Percentiles rank a stretch among this genome's conserved stretches.
Evolutionary conservation across 2,888 invertebrate genomes (phyloP).

Genomic region (Helleia helle): DNA sequence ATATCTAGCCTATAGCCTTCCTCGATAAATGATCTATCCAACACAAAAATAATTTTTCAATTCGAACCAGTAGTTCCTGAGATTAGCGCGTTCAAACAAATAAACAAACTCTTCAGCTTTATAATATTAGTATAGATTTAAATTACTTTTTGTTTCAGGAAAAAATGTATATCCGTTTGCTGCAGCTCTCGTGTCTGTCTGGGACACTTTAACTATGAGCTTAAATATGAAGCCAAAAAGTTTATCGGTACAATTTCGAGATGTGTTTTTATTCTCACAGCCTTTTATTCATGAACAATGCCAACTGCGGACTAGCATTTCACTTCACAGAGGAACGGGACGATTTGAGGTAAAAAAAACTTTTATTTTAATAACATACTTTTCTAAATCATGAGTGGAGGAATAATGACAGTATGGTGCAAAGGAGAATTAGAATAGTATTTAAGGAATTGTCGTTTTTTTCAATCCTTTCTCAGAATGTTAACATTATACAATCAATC

Average conservation of each 20-base stretch:
- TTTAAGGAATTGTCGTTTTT: too few relatives aligned
- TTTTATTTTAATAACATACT: background rate
- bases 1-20: too few relatives aligned
- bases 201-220: constrained; percentile 80
- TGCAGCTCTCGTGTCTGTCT: constrained; percentile 79
- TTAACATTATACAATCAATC: too few relatives aligned
- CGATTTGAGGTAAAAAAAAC: constrained; percentile 63
- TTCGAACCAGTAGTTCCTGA: too few relatives aligned
- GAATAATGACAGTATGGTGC: too few relatives aligned
- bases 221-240: constrained; percentile 67
- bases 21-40: too few relatives aligned
- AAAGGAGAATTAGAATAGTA: too few relatives aligned
- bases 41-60: too few relatives aligned
- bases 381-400: background rate
- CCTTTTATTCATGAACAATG: constrained; percentile 73
- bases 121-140: too few relatives aligned
- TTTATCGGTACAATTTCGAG: constrained; percentile 79
- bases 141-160: constrained; percentile 45
- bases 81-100: too few relatives aligned
- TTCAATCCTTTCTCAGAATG: too few relatives aligned
- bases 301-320: constrained; percentile 63
- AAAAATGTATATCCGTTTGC: constrained; percentile 84
- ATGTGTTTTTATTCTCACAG: constrained; percentile 74
- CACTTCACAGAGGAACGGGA: constrained; percentile 76
- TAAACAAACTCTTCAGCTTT: too few relatives aligned